Evolutionary conservation across 2,113 vertebrate species (phyloP).

Genomic region (Lynx canadensis): DNA sequence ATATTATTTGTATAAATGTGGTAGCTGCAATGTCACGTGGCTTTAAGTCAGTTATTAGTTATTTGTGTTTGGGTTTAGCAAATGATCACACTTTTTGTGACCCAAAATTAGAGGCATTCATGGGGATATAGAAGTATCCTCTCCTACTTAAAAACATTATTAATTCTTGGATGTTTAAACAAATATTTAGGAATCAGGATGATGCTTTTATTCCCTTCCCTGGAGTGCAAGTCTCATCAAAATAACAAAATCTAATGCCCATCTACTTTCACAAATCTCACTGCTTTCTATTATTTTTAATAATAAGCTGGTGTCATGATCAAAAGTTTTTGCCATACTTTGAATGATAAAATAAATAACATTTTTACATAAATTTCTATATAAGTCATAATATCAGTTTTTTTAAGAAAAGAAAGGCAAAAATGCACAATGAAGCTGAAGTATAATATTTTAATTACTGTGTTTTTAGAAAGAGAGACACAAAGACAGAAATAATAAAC

Average conservation of each 20-base stretch:
- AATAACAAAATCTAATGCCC: not conserved
- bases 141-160: slow-evolving; percentile 21
- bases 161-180: not conserved
- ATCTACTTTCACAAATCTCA: not conserved
- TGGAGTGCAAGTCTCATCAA: not conserved
- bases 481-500: not conserved
- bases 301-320: not conserved
- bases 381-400: not conserved
- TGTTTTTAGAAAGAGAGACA: not conserved
- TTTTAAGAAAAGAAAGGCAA: not conserved
- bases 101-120: slow-evolving; percentile 63
- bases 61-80: slow-evolving; percentile 68
- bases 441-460: not conserved
- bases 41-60: slow-evolving; percentile 76
- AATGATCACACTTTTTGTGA: slow-evolving; percentile 36
- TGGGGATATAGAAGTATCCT: not conserved
- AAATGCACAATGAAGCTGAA: not conserved
- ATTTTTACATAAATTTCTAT: not conserved
- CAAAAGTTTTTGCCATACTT: not conserved
- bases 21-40: slow-evolving; percentile 72
- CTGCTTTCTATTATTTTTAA: not conserved
- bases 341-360: not conserved
- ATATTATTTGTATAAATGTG: slow-evolving; percentile 71
- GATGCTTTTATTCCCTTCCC: not conserved
- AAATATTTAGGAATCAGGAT: not conserved